Evolutionary conservation across 2,113 vertebrate species (phyloP).

Genomic region (Pterocles burchelli): DNA sequence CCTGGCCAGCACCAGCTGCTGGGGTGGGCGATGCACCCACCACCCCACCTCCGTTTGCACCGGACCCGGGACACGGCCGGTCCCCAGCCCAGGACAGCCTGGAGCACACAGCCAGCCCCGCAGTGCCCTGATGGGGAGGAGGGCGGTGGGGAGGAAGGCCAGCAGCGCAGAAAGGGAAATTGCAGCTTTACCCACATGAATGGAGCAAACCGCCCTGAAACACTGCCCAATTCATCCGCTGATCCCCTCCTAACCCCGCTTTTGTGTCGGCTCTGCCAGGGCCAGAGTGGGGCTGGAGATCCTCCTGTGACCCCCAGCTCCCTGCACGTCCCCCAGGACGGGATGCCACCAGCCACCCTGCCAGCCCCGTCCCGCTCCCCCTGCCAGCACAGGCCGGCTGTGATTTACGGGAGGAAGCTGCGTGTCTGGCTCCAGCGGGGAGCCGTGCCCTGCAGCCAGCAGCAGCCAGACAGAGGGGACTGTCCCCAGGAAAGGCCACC

Average conservation of each 20-base stretch:
- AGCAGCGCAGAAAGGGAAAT: neutral
- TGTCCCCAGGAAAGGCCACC: neutral
- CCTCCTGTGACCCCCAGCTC: neutral
- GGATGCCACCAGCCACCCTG: neutral
- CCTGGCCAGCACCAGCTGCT: neutral
- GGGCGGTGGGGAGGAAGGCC: neutral
- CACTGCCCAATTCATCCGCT: neutral
- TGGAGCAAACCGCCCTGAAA: neutral
- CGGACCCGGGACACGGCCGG: rapidly evolving
- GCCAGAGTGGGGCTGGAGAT: neutral
- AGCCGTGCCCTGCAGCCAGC: neutral
- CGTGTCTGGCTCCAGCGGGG: neutral
- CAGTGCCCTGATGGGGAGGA: neutral
- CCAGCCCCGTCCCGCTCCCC: neutral
- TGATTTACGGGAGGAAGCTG: neutral
- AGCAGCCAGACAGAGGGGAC: rapidly evolving
- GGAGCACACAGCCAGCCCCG: rapidly evolving
- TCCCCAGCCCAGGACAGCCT: neutral
- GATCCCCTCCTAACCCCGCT: neutral
- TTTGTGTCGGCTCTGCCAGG: neutral
- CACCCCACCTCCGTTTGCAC: neutral
- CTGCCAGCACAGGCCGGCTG: neutral
- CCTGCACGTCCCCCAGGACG: rapidly evolving
- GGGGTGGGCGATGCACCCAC: rapidly evolving
- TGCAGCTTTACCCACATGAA: neutral